Base-by-base conservation (phyloP, 1,140 invertebrate genomes). In the Bombus superbus region DNA sequence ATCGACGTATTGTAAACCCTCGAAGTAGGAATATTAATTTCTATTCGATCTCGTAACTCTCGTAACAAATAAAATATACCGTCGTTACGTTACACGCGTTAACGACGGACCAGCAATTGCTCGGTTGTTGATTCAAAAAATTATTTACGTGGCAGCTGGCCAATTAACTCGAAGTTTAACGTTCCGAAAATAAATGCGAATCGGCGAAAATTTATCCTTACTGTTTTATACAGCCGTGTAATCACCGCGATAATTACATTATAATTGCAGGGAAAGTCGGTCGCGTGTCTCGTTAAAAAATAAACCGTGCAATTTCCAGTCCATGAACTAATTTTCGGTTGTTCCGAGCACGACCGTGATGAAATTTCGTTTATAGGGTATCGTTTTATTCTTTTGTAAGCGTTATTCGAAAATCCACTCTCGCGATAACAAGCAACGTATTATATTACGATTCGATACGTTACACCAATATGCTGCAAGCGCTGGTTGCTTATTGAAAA, bases 141-240 rank as follows among this genome's bases (percentile, higher is more conserved):
- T 78, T 69, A 84, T 78, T 78, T 35, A 59, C 73, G 11, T 53
- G 28, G 3, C 38, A n/a, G 38, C 47, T 15, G 66, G 66, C n/a
- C 75, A 71, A 78, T 84, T 79, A 84, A 53, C 82, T 44, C 47
- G 44, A 75, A 84, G 59, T n/a, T 66, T 71, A 84, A 84, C 77
- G 82, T 47, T 9, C 64, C 74, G 81, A 47, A 69, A 77, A 74
- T 83, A 83, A 83, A 62, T 83, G 40, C 62, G 74, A 47, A 83
- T 83, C 77, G 64, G 38, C n/a, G 82, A 38, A 35, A 84, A 84
- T 84, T 79, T 84, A 84, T 84, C n/a, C 75, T n/a, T 57, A 78
- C 82, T 59, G 82, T 83, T 78, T n/a, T 15, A 42, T 57, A 11
- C 82, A 79, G 75, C 66, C 77, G 47, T 47, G 82, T 84, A 69